phyloP scores from a whole-genome alignment of 1,140 invertebrate genomes.

The Pomacea maculata region DNA sequence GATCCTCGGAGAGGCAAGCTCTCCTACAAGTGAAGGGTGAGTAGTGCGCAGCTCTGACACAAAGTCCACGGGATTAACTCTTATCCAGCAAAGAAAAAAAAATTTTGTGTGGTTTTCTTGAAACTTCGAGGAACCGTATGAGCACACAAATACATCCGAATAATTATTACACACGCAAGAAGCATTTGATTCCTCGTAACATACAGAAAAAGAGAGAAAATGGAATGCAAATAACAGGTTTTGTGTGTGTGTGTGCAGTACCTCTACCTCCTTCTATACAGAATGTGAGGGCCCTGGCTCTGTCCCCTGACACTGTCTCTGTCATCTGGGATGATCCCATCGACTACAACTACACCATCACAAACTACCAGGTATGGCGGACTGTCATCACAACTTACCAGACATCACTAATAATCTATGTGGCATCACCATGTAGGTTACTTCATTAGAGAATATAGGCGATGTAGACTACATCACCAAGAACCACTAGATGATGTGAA shows the following conservation, averaged over 20 bases:
- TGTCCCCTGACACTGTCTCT: constrained; percentile 25
- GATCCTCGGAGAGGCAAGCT: constrained; percentile 5
- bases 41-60: background rate
- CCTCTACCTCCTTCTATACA: constrained; percentile 24
- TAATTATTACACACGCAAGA: too few species aligned
- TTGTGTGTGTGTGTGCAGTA: constrained; percentile 18
- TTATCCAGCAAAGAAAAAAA: too few species aligned
- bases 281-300: constrained; percentile 23
- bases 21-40: constrained; percentile 15
- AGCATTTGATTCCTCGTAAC: too few species aligned
- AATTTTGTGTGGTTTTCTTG: too few species aligned
- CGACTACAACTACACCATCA: constrained; percentile 29
- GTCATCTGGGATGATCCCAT: constrained; percentile 24
- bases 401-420: too few species aligned
- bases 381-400: background rate
- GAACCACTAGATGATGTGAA: background rate
- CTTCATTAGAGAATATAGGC: background rate
- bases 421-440: background rate
- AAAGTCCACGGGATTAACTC: background rate
- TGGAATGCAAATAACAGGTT: background rate
- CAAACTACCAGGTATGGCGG: constrained; percentile 20
- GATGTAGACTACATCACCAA: background rate
- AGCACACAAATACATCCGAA: too few species aligned
- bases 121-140: too few species aligned
- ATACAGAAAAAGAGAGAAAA: background rate